phyloP scores from a whole-genome alignment of 2,113 vertebrate genomes.

The Xenopus tropicalis region UCB_Xtro_10.0 CM004443.2:133456501-133457000 shows the following conservation, averaged over 20 bases:
- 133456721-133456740: background rate
- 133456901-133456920: constrained; percentile 83
- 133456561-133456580: too few relatives aligned
- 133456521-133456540: too few relatives aligned
- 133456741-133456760: background rate
- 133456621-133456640: too few relatives aligned
- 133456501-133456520: too few relatives aligned
- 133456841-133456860: constrained; percentile 79
- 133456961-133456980: constrained; percentile 69
- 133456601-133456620: too few relatives aligned
- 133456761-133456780: constrained; percentile 83
- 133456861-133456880: constrained; percentile 79
- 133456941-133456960: constrained; percentile 78
- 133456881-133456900: constrained; percentile 74
- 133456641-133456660: too few relatives aligned
- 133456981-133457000: constrained; percentile 71
- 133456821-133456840: constrained; percentile 79
- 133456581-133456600: too few relatives aligned
- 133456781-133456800: constrained; percentile 88
- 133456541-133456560: too few relatives aligned
- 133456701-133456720: too few relatives aligned
- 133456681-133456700: too few relatives aligned
- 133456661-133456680: too few relatives aligned
- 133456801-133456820: constrained; percentile 78
- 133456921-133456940: constrained; percentile 84